Percentiles rank a stretch among this genome's conserved stretches.
Conservation (phyloP, 2,797 vertebrate genomes). For the Semaprochilodus insignis region DNA sequence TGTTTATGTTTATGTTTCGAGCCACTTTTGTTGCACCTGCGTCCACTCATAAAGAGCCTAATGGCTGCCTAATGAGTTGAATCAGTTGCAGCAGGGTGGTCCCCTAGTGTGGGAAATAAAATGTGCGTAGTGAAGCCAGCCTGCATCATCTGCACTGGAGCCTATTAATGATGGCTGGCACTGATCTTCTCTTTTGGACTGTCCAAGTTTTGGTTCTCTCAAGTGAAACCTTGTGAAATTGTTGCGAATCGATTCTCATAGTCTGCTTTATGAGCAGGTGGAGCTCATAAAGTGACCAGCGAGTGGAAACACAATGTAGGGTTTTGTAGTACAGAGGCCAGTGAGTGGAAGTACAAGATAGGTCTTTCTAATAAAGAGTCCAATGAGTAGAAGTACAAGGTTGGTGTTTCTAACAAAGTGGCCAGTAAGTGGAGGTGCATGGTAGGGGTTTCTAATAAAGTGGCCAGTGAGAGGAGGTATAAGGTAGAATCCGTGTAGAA, state of each 20-base stretch:
- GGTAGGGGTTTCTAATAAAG: no score
- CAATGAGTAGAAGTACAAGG: no score
- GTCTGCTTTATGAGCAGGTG: no score
- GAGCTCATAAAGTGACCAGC: neutral
- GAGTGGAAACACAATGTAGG: neutral
- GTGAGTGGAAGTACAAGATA: neutral
- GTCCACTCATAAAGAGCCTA: constrained; percentile 46
- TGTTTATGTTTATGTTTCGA: neutral
- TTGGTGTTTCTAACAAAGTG: no score
- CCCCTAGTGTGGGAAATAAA: constrained; percentile 15
- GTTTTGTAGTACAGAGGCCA: neutral
- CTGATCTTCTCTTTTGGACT: neutral
- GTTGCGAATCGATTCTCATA: no score
- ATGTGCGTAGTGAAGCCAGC: neutral
- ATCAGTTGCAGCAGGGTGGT: constrained; percentile 44
- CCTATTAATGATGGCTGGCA: neutral
- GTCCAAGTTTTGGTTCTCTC: neutral
- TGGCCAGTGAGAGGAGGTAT: no score
- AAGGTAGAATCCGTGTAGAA: no score
- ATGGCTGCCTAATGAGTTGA: constrained; percentile 52
- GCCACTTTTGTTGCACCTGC: constrained; percentile 24
- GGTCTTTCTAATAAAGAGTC: no score
- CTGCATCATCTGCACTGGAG: neutral
- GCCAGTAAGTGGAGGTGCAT: no score
- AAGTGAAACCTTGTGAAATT: neutral